Evolutionary conservation across 2,797 vertebrate genomes (phyloP), one percentile per base, ranked within the genome.

Genomic region (Etheostoma perlongum): DNA sequence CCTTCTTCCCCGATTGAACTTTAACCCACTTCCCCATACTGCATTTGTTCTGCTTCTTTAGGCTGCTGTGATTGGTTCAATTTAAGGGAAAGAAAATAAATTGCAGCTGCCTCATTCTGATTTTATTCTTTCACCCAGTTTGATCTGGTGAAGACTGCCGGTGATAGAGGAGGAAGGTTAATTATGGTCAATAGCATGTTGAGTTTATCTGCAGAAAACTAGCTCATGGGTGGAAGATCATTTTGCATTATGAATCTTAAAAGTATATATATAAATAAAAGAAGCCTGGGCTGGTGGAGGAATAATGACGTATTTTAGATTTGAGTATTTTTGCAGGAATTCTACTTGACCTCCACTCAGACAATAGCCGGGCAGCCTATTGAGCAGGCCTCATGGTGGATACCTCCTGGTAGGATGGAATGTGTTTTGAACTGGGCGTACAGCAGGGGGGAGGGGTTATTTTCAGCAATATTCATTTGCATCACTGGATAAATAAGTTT

Each of bases 1-100:
- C 88, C 74, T 82, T 62, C 82, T 82, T 81, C 75, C 66, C 57
- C 0, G 36, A 2, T 21, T 94, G 90, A 94, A 94, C 93, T 94
- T 93, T 94, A 82, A 93, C 93, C 94, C 46, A 94, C 69, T 92
- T 93, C 88, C 85, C 85, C 87, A 88, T 85, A 12, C 60, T 67
- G 79, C 53, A 13, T 60, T 64, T 54, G 13, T 71, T 60, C 27
- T 33, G 62, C 25, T 15, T 23, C 53, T 63, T 25, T 23, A 62
- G 70, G 61, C 74, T 74, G 59, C 69, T 72, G 68, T 16, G 78
- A 79, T 74, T 72, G 79, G 78, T 58, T 59, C 63, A 61, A 13
- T 60, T 55, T 49, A 44, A 82, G 12, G 33, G 51, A 61, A 58
- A 65, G 16, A 33, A 59, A 67, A 40, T 69, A 65, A 54, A 63